phyloP scores from a whole-genome alignment of 92 coral and sea anemone genomes.

The Bergia sp. region DNA sequence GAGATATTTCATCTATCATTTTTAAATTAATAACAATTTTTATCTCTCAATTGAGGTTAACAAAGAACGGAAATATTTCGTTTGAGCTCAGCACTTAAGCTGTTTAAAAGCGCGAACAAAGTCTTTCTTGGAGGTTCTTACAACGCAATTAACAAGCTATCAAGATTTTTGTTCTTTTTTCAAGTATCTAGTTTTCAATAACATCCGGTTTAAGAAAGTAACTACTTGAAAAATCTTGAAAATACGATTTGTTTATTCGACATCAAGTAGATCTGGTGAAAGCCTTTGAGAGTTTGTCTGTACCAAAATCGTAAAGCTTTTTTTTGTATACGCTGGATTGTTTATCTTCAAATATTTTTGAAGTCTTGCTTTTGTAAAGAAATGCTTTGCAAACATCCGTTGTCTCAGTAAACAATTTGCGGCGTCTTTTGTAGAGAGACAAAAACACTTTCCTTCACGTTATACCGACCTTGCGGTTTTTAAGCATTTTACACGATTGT shows the following conservation, averaged over 20 bases:
- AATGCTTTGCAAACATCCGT: slow-evolving; percentile 16
- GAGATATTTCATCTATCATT: neutral
- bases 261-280: neutral
- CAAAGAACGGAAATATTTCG: slow-evolving; percentile 27
- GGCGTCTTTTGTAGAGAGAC: slow-evolving; percentile 32
- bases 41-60: slow-evolving; percentile 7
- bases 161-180: slow-evolving; percentile 52
- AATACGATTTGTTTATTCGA: slow-evolving; percentile 28
- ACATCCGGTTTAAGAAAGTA: slow-evolving; percentile 76
- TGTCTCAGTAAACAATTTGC: slow-evolving; percentile 26
- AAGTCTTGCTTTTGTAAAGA: neutral
- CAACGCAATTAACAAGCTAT: slow-evolving; percentile 81
- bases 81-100: slow-evolving; percentile 37
- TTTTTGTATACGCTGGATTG: neutral
- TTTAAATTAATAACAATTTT: neutral
- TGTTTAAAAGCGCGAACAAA: slow-evolving; percentile 51
- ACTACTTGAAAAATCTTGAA: slow-evolving; percentile 50
- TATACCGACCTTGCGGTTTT: slow-evolving; percentile 26
- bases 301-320: neutral
- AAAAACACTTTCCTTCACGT: neutral
- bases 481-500: slow-evolving; percentile 22
- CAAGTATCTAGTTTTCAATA: slow-evolving; percentile 60
- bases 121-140: slow-evolving; percentile 78
- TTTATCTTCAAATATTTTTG: slow-evolving; percentile 5
- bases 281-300: neutral